A percentile compares a stretch with the other conserved stretches of the same genome.
phyloP scores from a whole-genome alignment of 2,797 vertebrate species.

The Gallirallus australis region DNA sequence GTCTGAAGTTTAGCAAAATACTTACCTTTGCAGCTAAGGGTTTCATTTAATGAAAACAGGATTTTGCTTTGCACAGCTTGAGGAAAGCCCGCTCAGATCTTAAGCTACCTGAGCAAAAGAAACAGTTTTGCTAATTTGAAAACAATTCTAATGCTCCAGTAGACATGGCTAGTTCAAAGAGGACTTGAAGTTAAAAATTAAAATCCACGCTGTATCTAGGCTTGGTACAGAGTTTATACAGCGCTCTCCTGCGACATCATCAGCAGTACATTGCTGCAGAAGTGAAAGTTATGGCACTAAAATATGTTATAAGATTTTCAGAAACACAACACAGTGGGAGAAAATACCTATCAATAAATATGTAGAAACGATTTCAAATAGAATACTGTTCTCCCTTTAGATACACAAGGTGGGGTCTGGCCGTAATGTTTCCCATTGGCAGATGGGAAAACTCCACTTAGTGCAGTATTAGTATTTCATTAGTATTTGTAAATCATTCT shows the following conservation, averaged over 20 bases:
- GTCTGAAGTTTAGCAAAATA: not conserved
- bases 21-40: not conserved
- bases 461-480: not conserved
- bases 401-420: not conserved
- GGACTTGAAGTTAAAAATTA: constrained; percentile 39
- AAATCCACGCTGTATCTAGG: not conserved
- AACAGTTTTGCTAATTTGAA: not conserved
- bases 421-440: not conserved
- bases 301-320: not conserved
- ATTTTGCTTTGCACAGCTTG: constrained; percentile 6
- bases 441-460: not conserved
- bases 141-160: constrained; percentile 6
- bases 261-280: not conserved
- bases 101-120: not conserved
- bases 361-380: not conserved
- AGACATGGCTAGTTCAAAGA: constrained; percentile 23
- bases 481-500: not conserved
- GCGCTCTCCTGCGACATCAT: not conserved
- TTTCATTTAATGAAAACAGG: not conserved
- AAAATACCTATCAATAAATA: not conserved
- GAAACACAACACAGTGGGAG: not conserved
- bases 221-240: not conserved
- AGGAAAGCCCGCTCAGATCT: constrained; percentile 31
- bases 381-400: not conserved
- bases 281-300: not conserved